Conservation (phyloP, 92 coral and sea anemone genomes). For the Montipora capitata region DNA sequence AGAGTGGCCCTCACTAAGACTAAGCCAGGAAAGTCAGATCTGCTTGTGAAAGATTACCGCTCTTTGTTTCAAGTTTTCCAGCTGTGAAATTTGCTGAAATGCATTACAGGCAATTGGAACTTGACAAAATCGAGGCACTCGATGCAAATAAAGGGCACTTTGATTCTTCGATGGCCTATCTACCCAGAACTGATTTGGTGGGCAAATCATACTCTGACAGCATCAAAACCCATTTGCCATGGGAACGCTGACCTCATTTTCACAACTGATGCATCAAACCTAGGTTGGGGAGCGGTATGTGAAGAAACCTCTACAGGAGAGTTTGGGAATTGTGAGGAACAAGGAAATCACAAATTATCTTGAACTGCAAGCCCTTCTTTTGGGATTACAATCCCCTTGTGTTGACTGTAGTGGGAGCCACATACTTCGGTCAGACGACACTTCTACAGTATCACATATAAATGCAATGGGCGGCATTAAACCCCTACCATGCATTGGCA, state of each 20-base stretch:
- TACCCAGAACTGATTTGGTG: constrained; percentile 30
- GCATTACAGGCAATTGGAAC: background rate
- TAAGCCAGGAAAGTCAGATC: constrained; percentile 36
- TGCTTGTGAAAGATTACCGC: constrained; percentile 31
- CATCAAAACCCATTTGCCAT: constrained; percentile 21
- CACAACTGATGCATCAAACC: constrained; percentile 38
- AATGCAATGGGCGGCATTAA: constrained; percentile 54
- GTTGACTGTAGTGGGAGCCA: too few species aligned
- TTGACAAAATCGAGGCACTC: constrained; percentile 7
- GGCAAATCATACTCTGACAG: constrained; percentile 9
- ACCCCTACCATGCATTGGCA: constrained; percentile 15
- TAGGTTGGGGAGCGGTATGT: constrained; percentile 22
- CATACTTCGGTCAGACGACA: too few species aligned
- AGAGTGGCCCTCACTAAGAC: constrained; percentile 31
- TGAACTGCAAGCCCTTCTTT: constrained; percentile 30
- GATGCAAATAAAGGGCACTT: constrained; percentile 1
- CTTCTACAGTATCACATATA: background rate
- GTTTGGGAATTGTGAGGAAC: constrained; percentile 10
- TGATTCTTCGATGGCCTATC: constrained; percentile 44
- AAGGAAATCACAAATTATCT: constrained; percentile 16
- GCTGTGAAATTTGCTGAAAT: constrained; percentile 32
- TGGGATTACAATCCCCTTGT: background rate
- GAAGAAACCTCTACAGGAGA: constrained; percentile 12
- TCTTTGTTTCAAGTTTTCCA: constrained; percentile 6
- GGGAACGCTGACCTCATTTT: background rate